Evolutionary conservation across 2,113 vertebrate species (phyloP).

Genomic region (Furnarius figulus): DNA sequence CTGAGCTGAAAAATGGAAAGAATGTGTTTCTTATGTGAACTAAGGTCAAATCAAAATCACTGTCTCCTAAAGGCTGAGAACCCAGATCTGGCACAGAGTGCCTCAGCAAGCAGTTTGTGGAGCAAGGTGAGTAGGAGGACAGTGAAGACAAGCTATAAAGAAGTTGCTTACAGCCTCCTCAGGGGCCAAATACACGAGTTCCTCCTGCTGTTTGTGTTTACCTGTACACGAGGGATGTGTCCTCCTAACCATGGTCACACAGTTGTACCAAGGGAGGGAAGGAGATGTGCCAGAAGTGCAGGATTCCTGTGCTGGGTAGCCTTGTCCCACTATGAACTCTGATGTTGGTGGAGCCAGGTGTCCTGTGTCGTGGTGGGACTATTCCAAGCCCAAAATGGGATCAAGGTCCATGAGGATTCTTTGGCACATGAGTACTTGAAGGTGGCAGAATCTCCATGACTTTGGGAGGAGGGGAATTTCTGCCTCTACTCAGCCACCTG

Average conservation of each 20-base stretch:
- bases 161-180: neutral
- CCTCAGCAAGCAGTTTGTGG: neutral
- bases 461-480: neutral
- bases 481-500: fast-evolving
- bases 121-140: neutral
- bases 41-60: neutral
- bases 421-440: fast-evolving
- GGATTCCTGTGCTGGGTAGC: neutral
- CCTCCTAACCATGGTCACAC: neutral
- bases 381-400: fast-evolving
- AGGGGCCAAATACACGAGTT: neutral
- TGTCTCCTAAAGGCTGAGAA: neutral
- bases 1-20: neutral
- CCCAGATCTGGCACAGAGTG: neutral
- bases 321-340: fast-evolving
- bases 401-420: neutral
- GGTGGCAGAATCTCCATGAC: neutral
- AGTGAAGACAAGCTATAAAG: neutral
- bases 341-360: neutral
- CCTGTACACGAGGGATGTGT: neutral
- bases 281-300: neutral
- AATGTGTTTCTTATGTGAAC: neutral
- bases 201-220: neutral
- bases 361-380: neutral
- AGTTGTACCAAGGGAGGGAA: neutral